Conservation (phyloP, 1,140 invertebrate genomes). For the Drosophila truncata region DNA sequence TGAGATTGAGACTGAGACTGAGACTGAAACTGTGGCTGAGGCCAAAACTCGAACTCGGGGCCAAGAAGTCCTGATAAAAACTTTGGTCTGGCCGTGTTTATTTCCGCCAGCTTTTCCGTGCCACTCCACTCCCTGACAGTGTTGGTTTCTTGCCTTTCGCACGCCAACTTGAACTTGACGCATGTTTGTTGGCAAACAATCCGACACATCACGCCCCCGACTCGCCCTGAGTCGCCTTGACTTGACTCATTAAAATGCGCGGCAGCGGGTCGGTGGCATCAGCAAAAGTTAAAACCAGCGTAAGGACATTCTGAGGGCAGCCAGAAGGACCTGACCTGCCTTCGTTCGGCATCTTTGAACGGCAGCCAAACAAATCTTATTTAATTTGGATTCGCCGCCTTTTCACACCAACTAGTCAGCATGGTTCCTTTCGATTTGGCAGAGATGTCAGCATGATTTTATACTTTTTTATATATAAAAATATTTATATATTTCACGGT, state of each 20-base stretch:
- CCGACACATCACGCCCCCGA: constrained; percentile 46
- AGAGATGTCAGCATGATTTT: constrained; percentile 30
- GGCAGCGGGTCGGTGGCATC: constrained; percentile 73
- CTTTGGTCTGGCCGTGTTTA: constrained; percentile 45
- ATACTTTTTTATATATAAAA: too few species aligned
- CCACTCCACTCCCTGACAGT: constrained; percentile 20
- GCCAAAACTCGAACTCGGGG: constrained; percentile 63
- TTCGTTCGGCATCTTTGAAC: constrained; percentile 59
- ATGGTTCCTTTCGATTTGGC: constrained; percentile 4
- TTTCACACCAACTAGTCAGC: constrained; percentile 24
- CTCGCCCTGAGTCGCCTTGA: constrained; percentile 14
- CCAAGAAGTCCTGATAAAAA: constrained; percentile 80
- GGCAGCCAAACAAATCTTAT: constrained; percentile 83
- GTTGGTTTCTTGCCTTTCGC: constrained; percentile 46
- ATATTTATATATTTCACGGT: too few species aligned
- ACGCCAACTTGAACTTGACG: constrained; percentile 75
- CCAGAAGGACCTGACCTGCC: constrained; percentile 53
- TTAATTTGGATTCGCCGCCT: constrained; percentile 80
- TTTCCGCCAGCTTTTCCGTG: constrained; percentile 18
- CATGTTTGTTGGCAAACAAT: constrained; percentile 82
- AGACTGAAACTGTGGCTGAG: constrained; percentile 6
- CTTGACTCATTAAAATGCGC: constrained; percentile 78
- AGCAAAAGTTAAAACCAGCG: constrained; percentile 63
- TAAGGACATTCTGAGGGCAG: constrained; percentile 33
- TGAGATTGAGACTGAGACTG: not conserved